Percentiles rank a stretch among this genome's conserved stretches.
phyloP scores from a whole-genome alignment of 2,888 invertebrate species.

The Ryuthela nishihirai region DNA sequence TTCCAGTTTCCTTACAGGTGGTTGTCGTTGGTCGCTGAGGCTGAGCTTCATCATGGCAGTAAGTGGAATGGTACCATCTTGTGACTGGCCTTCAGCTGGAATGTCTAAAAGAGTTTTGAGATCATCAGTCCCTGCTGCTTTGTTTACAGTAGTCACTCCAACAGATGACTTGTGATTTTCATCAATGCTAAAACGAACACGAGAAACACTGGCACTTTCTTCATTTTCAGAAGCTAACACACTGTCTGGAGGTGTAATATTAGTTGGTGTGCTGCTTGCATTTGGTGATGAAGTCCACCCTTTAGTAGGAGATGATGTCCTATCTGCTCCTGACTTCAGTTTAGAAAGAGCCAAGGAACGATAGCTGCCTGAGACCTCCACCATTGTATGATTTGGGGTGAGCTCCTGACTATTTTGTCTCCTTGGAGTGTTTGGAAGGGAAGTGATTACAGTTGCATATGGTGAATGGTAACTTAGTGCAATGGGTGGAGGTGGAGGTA shows the following conservation, averaged over 20 bases:
- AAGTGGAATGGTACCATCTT: constrained; percentile 57
- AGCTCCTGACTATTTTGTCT: constrained; percentile 22
- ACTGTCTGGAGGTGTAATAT: constrained; percentile 8
- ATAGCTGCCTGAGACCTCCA: constrained; percentile 15
- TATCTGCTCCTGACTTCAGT: constrained; percentile 10
- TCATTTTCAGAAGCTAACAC: constrained; percentile 10
- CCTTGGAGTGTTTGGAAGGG: constrained; percentile 20
- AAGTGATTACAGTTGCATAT: background rate
- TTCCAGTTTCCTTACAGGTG: constrained; percentile 27
- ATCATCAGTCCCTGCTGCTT: constrained; percentile 43
- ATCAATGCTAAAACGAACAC: constrained; percentile 28
- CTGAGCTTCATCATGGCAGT: constrained; percentile 47
- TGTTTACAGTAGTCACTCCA: constrained; percentile 24
- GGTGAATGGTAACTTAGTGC: constrained; percentile 28
- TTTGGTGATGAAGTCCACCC: constrained; percentile 3
- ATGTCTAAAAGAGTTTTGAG: constrained; percentile 59
- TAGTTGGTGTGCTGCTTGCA: constrained; percentile 17
- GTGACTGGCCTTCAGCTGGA: constrained; percentile 56
- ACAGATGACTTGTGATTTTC: constrained; percentile 12
- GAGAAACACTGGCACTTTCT: constrained; percentile 12
- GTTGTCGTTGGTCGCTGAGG: constrained; percentile 6
- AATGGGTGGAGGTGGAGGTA: constrained; percentile 41
- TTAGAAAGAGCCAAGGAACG: constrained; percentile 17
- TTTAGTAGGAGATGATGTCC: constrained; percentile 8
- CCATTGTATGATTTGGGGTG: constrained; percentile 4